Percentiles rank a stretch among this genome's conserved stretches.
phyloP scores from a whole-genome alignment of 2,797 vertebrate species.

The Muscicapa striata region DNA sequence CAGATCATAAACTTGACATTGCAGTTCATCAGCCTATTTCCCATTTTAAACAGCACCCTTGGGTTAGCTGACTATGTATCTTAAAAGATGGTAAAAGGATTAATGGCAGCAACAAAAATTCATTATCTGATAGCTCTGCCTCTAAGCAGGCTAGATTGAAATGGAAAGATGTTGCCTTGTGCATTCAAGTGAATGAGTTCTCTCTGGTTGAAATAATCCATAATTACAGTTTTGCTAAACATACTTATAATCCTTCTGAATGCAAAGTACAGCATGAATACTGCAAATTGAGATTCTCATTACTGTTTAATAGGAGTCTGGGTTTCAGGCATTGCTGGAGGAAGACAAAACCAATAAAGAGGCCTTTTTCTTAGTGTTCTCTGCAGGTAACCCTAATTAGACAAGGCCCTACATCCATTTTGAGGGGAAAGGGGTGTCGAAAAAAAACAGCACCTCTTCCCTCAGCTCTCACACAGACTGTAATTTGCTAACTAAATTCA shows the following conservation, averaged over 20 bases:
- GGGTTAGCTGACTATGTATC: conserved; percentile 75
- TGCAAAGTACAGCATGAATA: background rate
- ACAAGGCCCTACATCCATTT: background rate
- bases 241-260: background rate
- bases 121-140: background rate
- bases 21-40: conserved; percentile 74
- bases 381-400: background rate
- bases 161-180: background rate
- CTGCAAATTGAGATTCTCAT: background rate
- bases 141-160: background rate
- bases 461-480: background rate
- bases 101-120: background rate
- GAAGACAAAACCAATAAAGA: background rate
- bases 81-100: conserved; percentile 40
- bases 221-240: background rate
- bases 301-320: background rate
- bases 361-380: background rate
- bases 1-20: conserved; percentile 65
- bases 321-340: background rate
- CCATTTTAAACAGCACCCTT: conserved; percentile 77
- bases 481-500: background rate
- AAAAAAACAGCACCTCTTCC: background rate
- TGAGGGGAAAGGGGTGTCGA: background rate
- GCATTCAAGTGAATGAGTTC: background rate
- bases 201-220: background rate